These are phyloP conservation scores for Caranx ignobilis DNA, from an alignment of 2,113 vertebrate species.

Conservation along the genomic window DNA sequence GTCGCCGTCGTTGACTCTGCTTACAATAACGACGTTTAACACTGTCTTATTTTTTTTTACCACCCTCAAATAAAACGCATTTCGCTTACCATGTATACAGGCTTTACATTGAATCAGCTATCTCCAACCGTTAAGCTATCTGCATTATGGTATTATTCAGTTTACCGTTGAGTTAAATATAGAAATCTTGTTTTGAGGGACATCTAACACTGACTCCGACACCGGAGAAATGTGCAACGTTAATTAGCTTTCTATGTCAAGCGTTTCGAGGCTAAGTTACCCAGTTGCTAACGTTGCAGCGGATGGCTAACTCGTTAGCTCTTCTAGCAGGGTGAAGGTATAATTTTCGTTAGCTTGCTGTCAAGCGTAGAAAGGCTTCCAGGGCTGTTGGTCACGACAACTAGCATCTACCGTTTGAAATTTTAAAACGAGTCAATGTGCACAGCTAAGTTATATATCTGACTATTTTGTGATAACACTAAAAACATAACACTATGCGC, in stretches of 20 bases:
- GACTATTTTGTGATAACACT: not conserved
- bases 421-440: constrained; percentile 13
- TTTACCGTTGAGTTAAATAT: constrained; percentile 9
- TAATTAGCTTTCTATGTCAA: constrained; percentile 9
- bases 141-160: constrained; percentile 21
- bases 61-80: constrained; percentile 16
- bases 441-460: not conserved
- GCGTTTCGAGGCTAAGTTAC: constrained; percentile 32
- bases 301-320: constrained; percentile 70
- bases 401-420: constrained; percentile 1
- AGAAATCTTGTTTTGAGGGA: not conserved
- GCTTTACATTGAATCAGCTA: constrained; percentile 3
- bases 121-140: not conserved
- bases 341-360: constrained; percentile 61
- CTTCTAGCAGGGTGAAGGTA: constrained; percentile 60
- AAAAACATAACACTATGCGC: constrained; percentile 16
- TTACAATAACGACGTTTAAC: not conserved
- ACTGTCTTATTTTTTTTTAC: not conserved
- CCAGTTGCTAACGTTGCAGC: constrained; percentile 54
- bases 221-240: constrained; percentile 10
- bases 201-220: not conserved
- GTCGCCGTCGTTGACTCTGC: not conserved
- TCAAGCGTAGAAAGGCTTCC: constrained; percentile 64
- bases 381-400: constrained; percentile 37
- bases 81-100: not conserved